Evolutionary conservation across 2,888 invertebrate genomes (phyloP).

Genomic region (Lasioglossum morio): DNA sequence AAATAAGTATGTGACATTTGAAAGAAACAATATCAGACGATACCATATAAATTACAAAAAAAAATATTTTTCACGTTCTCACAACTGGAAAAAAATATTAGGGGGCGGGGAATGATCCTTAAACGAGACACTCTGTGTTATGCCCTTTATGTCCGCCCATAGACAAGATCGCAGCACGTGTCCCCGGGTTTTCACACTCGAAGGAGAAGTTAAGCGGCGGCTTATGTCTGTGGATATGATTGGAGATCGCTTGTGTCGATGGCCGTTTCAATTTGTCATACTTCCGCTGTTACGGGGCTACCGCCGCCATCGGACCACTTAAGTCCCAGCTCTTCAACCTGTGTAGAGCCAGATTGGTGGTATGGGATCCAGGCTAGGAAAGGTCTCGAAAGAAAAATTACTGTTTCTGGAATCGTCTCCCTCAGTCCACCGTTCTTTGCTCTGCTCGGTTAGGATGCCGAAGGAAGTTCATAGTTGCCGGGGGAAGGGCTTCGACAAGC

Average conservation of each 20-base stretch:
- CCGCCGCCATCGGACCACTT: slow-evolving; percentile 44
- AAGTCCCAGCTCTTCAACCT: slow-evolving; percentile 56
- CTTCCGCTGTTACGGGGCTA: slow-evolving; percentile 60
- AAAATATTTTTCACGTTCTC: too few species aligned
- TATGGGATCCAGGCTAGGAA: slow-evolving; percentile 16
- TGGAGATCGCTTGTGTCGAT: slow-evolving; percentile 70
- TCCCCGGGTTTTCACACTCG: slow-evolving; percentile 34
- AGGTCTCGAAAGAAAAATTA: slow-evolving; percentile 68
- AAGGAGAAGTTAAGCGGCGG: slow-evolving; percentile 37
- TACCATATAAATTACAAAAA: too few species aligned
- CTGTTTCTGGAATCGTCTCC: slow-evolving; percentile 58
- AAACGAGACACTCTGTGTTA: neutral
- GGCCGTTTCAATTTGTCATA: slow-evolving; percentile 77
- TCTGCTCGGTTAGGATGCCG: slow-evolving; percentile 38
- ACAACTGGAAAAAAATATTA: neutral
- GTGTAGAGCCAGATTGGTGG: slow-evolving; percentile 7
- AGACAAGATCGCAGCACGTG: neutral
- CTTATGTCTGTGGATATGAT: slow-evolving; percentile 62
- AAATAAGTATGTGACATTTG: too few species aligned
- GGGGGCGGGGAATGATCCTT: too few species aligned
- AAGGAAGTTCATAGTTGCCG: slow-evolving; percentile 51
- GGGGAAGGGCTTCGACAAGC: slow-evolving; percentile 66
- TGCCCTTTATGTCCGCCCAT: neutral
- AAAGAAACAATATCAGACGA: too few species aligned
- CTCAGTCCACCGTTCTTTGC: slow-evolving; percentile 19